phyloP scores from a whole-genome alignment of 2,113 vertebrate genomes.

The Laterallus jamaicensis region DNA sequence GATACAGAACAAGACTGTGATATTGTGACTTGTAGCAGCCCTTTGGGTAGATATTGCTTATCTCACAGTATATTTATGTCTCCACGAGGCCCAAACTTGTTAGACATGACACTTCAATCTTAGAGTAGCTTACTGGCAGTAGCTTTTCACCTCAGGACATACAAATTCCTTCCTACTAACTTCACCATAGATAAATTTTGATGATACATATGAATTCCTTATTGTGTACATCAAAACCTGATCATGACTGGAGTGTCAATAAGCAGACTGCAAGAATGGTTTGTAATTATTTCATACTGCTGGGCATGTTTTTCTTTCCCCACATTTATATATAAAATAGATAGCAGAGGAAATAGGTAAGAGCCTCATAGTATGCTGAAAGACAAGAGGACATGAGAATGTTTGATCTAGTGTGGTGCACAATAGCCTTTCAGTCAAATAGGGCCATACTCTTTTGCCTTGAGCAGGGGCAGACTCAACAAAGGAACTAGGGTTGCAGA shows the following conservation, averaged over 20 bases:
- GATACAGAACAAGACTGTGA: not conserved
- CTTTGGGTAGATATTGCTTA: not conserved
- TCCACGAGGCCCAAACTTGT: not conserved
- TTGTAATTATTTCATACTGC: not conserved
- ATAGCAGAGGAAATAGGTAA: not conserved
- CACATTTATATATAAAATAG: not conserved
- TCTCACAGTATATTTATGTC: not conserved
- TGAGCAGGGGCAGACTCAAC: not conserved
- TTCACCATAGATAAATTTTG: not conserved
- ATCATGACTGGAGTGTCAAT: not conserved
- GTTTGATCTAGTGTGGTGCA: not conserved
- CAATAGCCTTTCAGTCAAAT: not conserved
- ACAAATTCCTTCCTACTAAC: not conserved
- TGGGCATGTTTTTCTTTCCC: not conserved
- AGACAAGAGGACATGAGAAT: not conserved
- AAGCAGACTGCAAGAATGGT: not conserved
- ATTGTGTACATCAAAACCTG: not conserved
- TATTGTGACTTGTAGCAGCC: not conserved
- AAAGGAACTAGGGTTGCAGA: not conserved
- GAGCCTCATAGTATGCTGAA: not conserved
- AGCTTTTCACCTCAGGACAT: not conserved
- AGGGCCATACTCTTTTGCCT: not conserved
- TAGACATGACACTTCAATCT: not conserved
- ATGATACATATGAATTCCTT: not conserved
- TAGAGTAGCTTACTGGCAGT: not conserved